phyloP scores from a whole-genome alignment of 2,113 vertebrate genomes.

The Colius striatus region DNA sequence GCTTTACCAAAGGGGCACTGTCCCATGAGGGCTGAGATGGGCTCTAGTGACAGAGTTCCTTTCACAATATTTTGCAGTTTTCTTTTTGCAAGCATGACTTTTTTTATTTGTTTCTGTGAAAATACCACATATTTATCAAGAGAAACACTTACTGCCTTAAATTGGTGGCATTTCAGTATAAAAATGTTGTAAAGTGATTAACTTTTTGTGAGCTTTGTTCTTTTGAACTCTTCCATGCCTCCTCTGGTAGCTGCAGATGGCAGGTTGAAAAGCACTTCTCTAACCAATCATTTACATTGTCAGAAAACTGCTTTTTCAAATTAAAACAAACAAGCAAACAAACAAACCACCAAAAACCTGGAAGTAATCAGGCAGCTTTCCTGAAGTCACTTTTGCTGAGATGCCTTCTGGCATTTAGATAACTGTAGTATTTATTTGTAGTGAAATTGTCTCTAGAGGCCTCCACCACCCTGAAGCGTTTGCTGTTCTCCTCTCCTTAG shows the following conservation, averaged over 20 bases:
- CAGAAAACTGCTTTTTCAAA: not conserved
- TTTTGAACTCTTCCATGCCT: not conserved
- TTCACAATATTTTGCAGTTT: not conserved
- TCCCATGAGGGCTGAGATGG: not conserved
- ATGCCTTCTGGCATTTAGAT: not conserved
- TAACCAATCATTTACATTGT: not conserved
- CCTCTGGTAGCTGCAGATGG: not conserved
- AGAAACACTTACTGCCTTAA: not conserved
- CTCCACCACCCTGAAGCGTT: not conserved
- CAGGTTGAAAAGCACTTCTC: not conserved
- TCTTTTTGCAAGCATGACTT: not conserved
- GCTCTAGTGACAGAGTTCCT: rapidly evolving
- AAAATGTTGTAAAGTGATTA: not conserved
- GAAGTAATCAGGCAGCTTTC: not conserved
- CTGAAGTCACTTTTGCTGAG: not conserved
- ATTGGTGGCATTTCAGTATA: not conserved
- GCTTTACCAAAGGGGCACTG: not conserved
- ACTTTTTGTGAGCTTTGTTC: not conserved
- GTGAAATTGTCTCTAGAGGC: slow-evolving; percentile 1
- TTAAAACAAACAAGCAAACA: not conserved
- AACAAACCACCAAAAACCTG: not conserved
- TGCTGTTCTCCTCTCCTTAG: not conserved
- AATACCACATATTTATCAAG: not conserved
- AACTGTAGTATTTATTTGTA: not conserved
- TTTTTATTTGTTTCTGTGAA: not conserved